A percentile compares a stretch with the other conserved stretches of the same genome.
Evolutionary conservation across 2,888 invertebrate species (phyloP).

Genomic region (Perizoma affinitatum): DNA sequence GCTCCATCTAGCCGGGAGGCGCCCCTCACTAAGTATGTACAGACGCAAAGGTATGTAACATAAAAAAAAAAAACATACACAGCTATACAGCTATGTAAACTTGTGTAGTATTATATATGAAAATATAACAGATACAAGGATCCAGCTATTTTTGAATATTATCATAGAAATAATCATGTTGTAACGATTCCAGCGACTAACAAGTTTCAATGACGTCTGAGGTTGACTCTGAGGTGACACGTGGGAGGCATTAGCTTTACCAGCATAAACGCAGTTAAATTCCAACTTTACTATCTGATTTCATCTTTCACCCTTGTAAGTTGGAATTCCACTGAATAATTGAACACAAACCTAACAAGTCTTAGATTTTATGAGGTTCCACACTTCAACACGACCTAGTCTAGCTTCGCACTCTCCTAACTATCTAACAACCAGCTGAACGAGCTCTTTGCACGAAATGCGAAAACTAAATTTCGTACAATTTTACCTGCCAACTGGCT

Average conservation of each 20-base stretch:
- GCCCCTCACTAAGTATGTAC: too few relatives aligned
- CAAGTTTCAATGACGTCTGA: conserved; percentile 4
- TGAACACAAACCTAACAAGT: conserved; percentile 37
- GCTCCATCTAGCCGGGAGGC: too few relatives aligned
- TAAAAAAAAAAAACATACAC: too few relatives aligned
- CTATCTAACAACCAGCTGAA: conserved; percentile 39
- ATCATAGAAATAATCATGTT: too few relatives aligned
- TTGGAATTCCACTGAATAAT: conserved; percentile 30
- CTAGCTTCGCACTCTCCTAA: conserved; percentile 35
- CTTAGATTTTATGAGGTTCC: conserved; percentile 39
- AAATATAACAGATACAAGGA: too few relatives aligned
- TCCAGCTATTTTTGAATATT: too few relatives aligned
- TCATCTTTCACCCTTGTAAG: conserved; percentile 27
- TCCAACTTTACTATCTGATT: conserved; percentile 22
- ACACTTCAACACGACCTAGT: conserved; percentile 40
- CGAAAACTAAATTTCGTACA: conserved; percentile 39
- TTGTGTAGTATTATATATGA: too few relatives aligned
- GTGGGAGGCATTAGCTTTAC: conserved; percentile 7
- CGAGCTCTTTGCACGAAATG: conserved; percentile 40
- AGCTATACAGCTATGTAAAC: too few relatives aligned
- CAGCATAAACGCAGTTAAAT: conserved; percentile 12
- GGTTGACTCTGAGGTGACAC: conserved; percentile 3
- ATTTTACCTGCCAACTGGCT: conserved; percentile 37
- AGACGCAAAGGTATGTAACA: too few relatives aligned
- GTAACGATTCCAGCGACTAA: background rate